Evolutionary conservation across 2,797 vertebrate genomes (phyloP).

Genomic region (Enoplosus armatus): DNA sequence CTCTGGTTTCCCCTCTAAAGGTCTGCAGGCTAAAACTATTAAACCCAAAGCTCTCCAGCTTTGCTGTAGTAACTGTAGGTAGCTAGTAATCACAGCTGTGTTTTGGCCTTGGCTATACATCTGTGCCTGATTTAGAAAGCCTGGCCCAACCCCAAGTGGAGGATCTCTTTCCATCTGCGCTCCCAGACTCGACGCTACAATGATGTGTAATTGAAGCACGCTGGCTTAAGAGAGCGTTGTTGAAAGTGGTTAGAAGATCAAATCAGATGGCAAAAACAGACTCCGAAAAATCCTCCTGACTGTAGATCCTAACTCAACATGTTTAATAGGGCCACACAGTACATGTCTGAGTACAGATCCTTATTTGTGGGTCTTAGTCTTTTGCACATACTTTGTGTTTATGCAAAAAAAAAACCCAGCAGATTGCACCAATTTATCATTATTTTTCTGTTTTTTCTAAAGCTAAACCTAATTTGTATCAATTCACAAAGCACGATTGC

Average conservation of each 20-base stretch:
- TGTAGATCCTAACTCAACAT: not conserved
- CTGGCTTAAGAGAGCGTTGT: slow-evolving; percentile 16
- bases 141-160: slow-evolving; percentile 30
- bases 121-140: slow-evolving; percentile 67
- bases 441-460: not conserved
- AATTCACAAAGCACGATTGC: not conserved
- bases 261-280: slow-evolving; percentile 6
- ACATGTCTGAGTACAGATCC: not conserved
- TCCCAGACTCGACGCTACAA: slow-evolving; percentile 23
- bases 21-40: slow-evolving; percentile 23
- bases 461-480: not conserved
- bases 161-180: slow-evolving; percentile 53
- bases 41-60: slow-evolving; percentile 4
- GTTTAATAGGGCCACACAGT: not conserved
- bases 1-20: slow-evolving; percentile 14
- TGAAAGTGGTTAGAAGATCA: slow-evolving; percentile 20
- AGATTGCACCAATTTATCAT: not conserved
- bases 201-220: slow-evolving; percentile 49
- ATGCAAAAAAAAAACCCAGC: not conserved
- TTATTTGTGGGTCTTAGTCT: not conserved
- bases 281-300: slow-evolving; percentile 2
- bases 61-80: slow-evolving; percentile 42
- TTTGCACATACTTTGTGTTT: not conserved
- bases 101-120: slow-evolving; percentile 54
- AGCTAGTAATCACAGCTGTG: slow-evolving; percentile 57